These are phyloP conservation scores for Atopsyche davidsoni DNA, from an alignment of 1,140 invertebrate species.

Conservation along the genomic window DNA sequence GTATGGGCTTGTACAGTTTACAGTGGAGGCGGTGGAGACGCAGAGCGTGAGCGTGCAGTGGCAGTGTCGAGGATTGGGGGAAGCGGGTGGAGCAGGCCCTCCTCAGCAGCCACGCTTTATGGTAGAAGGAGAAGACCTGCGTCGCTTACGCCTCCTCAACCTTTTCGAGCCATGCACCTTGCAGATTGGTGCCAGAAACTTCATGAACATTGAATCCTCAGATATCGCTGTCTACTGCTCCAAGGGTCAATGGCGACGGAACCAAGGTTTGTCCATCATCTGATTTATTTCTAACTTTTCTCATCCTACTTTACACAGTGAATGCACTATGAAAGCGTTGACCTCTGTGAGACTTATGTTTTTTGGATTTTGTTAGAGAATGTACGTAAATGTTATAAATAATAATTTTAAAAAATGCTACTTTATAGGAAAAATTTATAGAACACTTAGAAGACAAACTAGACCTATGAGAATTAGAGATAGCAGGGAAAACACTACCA, in stretches of 20 bases:
- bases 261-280: slow-evolving; percentile 46
- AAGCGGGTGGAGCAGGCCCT: slow-evolving; percentile 52
- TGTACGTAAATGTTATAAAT: too few species aligned
- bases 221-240: slow-evolving; percentile 47
- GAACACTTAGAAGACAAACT: slow-evolving; percentile 41
- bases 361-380: background rate
- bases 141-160: slow-evolving; percentile 71
- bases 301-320: background rate
- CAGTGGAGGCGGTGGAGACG: slow-evolving; percentile 53
- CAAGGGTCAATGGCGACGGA: slow-evolving; percentile 52
- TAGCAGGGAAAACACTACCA: slow-evolving; percentile 34
- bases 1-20: slow-evolving; percentile 42
- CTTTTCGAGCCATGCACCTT: slow-evolving; percentile 84
- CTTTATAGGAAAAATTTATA: slow-evolving; percentile 41
- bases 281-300: slow-evolving; percentile 1
- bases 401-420: background rate
- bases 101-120: slow-evolving; percentile 62
- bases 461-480: slow-evolving; percentile 32
- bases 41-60: slow-evolving; percentile 67
- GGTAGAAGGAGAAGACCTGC: slow-evolving; percentile 67
- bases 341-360: background rate
- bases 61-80: slow-evolving; percentile 71
- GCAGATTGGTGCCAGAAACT: slow-evolving; percentile 80
- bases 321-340: background rate
- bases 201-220: slow-evolving; percentile 48